A percentile compares a stretch with the other conserved stretches of the same genome.
phyloP scores from a whole-genome alignment of 2,113 vertebrate species.

The Coreoperca whiteheadi region DNA sequence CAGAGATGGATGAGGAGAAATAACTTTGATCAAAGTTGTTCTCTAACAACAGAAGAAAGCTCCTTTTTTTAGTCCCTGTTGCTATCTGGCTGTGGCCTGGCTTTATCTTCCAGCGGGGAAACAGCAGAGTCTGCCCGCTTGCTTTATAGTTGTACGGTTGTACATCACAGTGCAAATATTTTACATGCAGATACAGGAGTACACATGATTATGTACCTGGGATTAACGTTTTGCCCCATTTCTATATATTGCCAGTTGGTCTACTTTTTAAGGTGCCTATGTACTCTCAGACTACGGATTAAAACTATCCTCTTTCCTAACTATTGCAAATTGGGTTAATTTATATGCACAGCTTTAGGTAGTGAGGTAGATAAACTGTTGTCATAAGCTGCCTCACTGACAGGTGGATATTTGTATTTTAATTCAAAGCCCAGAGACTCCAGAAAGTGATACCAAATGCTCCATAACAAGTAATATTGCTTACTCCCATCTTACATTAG shows the following conservation, averaged over 20 bases:
- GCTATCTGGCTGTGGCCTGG: constrained; percentile 60
- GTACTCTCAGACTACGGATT: neutral
- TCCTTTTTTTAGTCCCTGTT: constrained; percentile 62
- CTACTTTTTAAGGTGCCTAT: neutral
- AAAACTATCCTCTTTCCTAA: neutral
- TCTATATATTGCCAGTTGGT: neutral
- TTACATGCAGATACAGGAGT: constrained; percentile 4
- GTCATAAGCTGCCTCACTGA: neutral
- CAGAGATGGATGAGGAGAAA: constrained; percentile 83
- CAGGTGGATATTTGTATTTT: neutral
- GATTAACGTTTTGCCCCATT: neutral
- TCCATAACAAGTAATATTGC: neutral
- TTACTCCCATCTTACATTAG: neutral
- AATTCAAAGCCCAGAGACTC: neutral
- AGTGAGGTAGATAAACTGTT: neutral
- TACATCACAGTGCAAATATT: constrained; percentile 5
- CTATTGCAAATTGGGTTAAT: neutral
- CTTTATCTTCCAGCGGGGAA: constrained; percentile 57
- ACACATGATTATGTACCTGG: neutral
- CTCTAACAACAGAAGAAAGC: constrained; percentile 73
- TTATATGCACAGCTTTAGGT: constrained; percentile 6
- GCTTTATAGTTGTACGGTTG: constrained; percentile 8
- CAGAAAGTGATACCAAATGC: neutral
- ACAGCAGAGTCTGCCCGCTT: constrained; percentile 27
- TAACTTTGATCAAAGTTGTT: constrained; percentile 83